Evolutionary conservation across 2,888 invertebrate species (phyloP).

Genomic region (Mimas tiliae): DNA sequence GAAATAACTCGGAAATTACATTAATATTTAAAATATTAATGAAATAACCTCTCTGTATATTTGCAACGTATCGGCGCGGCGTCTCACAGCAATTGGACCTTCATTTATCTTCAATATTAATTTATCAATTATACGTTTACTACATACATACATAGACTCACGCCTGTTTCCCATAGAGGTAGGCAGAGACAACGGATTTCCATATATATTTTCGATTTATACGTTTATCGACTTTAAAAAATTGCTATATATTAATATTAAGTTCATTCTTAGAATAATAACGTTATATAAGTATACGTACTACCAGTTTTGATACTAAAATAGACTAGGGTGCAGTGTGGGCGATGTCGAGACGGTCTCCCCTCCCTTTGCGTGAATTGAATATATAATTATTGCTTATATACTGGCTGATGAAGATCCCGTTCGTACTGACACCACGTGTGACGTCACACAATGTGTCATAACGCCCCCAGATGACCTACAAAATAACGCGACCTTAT

Average conservation of each 20-base stretch:
- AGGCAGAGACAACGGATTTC: too few species aligned
- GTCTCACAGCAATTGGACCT: too few species aligned
- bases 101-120: neutral
- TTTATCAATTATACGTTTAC: too few species aligned
- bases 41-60: too few species aligned
- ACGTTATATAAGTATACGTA: neutral
- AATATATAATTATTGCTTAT: constrained; percentile 24
- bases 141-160: too few species aligned
- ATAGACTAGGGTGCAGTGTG: constrained; percentile 15
- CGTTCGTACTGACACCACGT: constrained; percentile 13
- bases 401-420: constrained; percentile 21
- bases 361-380: constrained; percentile 19
- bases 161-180: too few species aligned
- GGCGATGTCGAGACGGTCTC: constrained; percentile 16
- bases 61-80: too few species aligned
- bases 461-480: constrained; percentile 26
- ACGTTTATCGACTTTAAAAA: too few species aligned
- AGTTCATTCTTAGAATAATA: neutral
- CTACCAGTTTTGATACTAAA: neutral
- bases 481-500: constrained; percentile 44
- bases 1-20: too few species aligned
- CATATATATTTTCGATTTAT: too few species aligned
- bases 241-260: neutral
- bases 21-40: too few species aligned
- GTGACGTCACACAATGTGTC: constrained; percentile 32